phyloP scores from a whole-genome alignment of 2,797 vertebrate genomes.

The Danionella dracula region DNA sequence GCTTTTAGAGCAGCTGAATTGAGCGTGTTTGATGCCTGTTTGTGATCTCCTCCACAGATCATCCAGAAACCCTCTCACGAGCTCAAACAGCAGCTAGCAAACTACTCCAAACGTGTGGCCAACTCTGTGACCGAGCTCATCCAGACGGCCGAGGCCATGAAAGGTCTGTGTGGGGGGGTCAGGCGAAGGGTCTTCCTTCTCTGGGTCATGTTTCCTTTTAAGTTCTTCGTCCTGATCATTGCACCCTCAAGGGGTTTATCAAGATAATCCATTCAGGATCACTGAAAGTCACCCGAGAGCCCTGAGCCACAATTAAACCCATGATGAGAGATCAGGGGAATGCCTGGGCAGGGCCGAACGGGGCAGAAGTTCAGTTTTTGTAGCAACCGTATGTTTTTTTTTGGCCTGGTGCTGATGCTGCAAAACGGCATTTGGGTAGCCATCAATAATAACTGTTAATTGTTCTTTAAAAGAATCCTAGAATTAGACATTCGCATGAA shows the following conservation, averaged over 20 bases:
- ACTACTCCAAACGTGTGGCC: slow-evolving; percentile 80
- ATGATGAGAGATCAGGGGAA: slow-evolving; percentile 17
- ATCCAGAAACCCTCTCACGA: slow-evolving; percentile 81
- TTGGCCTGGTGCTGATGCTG: no score
- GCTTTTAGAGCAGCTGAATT: not conserved
- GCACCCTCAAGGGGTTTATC: not conserved
- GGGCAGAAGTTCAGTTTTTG: not conserved
- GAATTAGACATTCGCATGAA: no score
- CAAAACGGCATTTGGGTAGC: no score
- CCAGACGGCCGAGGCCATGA: slow-evolving; percentile 88
- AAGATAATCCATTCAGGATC: not conserved
- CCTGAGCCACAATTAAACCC: slow-evolving; percentile 35
- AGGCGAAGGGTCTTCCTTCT: not conserved
- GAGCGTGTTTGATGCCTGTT: not conserved
- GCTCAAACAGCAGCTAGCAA: slow-evolving; percentile 80
- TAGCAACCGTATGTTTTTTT: no score
- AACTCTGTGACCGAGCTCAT: slow-evolving; percentile 85
- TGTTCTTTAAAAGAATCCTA: no score
- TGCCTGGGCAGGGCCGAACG: not conserved
- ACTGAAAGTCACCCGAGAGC: slow-evolving; percentile 22
- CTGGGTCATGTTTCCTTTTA: slow-evolving; percentile 2
- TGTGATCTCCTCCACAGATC: slow-evolving; percentile 59
- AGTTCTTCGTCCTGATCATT: not conserved
- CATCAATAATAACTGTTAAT: no score
- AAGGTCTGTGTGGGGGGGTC: slow-evolving; percentile 60